Evolutionary conservation across 2,888 invertebrate genomes (phyloP).

Genomic region (Synanthedon tipuliformis): DNA sequence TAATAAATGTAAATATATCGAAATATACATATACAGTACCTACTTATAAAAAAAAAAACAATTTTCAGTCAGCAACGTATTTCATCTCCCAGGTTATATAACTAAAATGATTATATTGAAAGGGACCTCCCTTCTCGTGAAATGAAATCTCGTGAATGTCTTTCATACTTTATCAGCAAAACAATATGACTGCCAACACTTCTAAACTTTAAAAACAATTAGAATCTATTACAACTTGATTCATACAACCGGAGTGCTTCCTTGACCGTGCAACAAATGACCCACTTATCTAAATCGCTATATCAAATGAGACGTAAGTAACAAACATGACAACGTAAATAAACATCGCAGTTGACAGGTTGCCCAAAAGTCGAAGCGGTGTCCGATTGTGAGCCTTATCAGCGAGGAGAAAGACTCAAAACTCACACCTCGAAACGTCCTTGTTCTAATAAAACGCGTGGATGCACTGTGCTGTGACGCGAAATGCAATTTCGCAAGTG

Average conservation of each 20-base stretch:
- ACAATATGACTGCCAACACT: too few species aligned
- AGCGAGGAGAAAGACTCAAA: not conserved
- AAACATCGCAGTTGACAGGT: not conserved
- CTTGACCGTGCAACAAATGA: conserved; percentile 23
- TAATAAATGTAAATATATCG: too few species aligned
- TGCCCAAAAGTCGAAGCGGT: not conserved
- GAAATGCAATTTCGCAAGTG: conserved; percentile 26
- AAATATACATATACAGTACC: too few species aligned
- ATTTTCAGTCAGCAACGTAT: too few species aligned
- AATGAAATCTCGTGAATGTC: too few species aligned
- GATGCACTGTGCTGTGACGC: conserved; percentile 29
- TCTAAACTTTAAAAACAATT: not conserved
- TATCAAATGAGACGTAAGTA: conserved; percentile 15
- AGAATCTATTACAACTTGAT: not conserved
- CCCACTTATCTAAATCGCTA: conserved; percentile 16
- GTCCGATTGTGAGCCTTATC: not conserved
- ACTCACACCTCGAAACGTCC: conserved; percentile 17
- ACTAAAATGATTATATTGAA: too few species aligned
- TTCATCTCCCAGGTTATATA: too few species aligned
- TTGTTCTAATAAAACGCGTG: conserved; percentile 49
- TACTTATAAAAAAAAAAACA: too few species aligned
- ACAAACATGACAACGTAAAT: conserved; percentile 5
- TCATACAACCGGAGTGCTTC: conserved; percentile 6
- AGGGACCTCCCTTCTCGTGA: too few species aligned
- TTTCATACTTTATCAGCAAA: too few species aligned